Conservation (phyloP, 2,888 invertebrate genomes). For the Leptothorax acervorum region DNA sequence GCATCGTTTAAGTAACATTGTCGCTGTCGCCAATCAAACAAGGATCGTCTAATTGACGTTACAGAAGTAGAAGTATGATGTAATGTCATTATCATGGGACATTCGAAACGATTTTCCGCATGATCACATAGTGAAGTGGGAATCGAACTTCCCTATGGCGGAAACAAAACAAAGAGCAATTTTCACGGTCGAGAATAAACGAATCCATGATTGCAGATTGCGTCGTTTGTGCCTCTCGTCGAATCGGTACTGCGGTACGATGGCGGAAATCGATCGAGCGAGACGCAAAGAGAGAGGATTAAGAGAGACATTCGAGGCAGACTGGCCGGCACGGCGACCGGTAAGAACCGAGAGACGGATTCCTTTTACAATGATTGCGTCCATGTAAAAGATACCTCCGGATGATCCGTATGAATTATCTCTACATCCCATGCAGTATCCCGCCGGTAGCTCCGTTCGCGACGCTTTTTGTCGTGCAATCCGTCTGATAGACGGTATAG, state of each 20-base stretch:
- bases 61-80: not conserved
- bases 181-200: conserved; percentile 32
- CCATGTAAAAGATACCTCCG: conserved; percentile 24
- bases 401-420: conserved; percentile 34
- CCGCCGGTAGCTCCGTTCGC: conserved; percentile 19
- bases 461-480: conserved; percentile 22
- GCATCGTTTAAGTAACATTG: not conserved
- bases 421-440: conserved; percentile 1
- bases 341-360: conserved; percentile 54
- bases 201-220: conserved; percentile 65
- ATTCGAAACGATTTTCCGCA: conserved; percentile 9
- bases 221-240: conserved; percentile 60
- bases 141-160: not conserved
- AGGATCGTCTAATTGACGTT: not conserved
- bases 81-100: not conserved
- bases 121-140: not conserved
- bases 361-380: conserved; percentile 28
- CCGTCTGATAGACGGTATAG: conserved; percentile 1
- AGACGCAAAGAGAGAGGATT: conserved; percentile 39
- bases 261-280: conserved; percentile 56
- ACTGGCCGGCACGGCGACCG: conserved; percentile 13
- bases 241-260: conserved; percentile 20
- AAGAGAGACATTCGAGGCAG: conserved; percentile 44
- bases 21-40: not conserved
- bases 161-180: conserved; percentile 30